Conservation (phyloP, 2,888 invertebrate genomes). For the Papilio elwesi region DNA sequence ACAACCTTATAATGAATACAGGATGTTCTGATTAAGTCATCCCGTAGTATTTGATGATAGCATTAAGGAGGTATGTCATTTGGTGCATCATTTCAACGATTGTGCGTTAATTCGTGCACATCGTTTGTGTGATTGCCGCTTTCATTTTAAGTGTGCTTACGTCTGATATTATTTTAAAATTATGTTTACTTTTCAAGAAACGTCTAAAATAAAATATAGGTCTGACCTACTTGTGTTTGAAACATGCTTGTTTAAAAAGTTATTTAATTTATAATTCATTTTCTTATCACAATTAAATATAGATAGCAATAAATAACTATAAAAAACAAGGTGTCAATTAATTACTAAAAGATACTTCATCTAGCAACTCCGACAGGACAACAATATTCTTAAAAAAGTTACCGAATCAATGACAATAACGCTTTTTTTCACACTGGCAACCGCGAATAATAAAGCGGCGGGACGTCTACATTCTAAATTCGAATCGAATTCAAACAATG, state of each 20-base stretch:
- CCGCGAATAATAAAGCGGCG: slow-evolving; percentile 78
- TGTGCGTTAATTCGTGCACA: slow-evolving; percentile 7
- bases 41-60: slow-evolving; percentile 39
- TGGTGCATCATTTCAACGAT: slow-evolving; percentile 2
- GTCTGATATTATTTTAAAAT: background rate
- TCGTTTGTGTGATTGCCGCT: slow-evolving; percentile 28
- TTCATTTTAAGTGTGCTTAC: background rate
- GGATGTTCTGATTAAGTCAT: slow-evolving; percentile 71
- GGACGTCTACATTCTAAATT: slow-evolving; percentile 74
- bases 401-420: slow-evolving; percentile 65
- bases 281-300: background rate
- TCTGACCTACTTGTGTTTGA: background rate
- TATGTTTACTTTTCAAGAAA: slow-evolving; percentile 7
- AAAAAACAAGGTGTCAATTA: slow-evolving; percentile 25
- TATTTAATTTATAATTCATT: background rate
- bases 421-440: slow-evolving; percentile 71
- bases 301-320: background rate
- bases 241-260: background rate
- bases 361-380: slow-evolving; percentile 23
- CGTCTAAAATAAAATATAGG: background rate
- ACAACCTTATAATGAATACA: slow-evolving; percentile 40
- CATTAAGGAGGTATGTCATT: slow-evolving; percentile 19
- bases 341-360: slow-evolving; percentile 21
- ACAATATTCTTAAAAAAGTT: slow-evolving; percentile 51
- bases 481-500: slow-evolving; percentile 76